phyloP scores from a whole-genome alignment of 64 coral and sea anemone species.

The Dendronephthya gigantea region DNA sequence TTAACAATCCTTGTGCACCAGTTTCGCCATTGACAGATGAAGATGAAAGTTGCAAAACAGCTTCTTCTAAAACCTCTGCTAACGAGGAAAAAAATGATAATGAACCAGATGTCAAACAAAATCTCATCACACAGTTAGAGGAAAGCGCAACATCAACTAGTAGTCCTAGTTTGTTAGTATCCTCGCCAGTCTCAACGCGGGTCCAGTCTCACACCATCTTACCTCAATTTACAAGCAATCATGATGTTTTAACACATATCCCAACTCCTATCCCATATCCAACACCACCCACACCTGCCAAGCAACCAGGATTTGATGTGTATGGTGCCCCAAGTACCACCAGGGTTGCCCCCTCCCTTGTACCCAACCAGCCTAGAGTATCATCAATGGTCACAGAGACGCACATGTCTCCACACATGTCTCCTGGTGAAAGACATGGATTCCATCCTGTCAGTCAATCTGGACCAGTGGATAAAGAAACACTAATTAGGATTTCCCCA shows the following conservation, averaged over 20 bases:
- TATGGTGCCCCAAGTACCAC: background rate
- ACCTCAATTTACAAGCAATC: background rate
- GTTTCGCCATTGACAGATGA: constrained; percentile 30
- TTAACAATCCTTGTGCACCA: constrained; percentile 43
- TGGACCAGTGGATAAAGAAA: background rate
- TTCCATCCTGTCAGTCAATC: background rate
- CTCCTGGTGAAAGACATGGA: background rate
- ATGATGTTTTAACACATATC: background rate
- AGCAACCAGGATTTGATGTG: background rate
- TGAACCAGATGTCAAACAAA: background rate
- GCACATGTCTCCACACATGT: background rate
- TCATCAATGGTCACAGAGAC: background rate
- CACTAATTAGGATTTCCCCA: background rate
- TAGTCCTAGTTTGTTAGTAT: background rate
- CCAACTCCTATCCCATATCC: constrained; percentile 1
- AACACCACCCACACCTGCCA: background rate
- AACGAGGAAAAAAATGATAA: background rate
- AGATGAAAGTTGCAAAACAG: constrained; percentile 26
- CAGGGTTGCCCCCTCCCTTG: background rate
- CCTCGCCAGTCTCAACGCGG: background rate
- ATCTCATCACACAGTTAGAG: background rate
- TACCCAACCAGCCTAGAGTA: background rate
- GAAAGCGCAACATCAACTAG: background rate
- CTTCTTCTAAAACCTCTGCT: constrained; percentile 9
- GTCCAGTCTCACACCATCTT: background rate